phyloP scores from a whole-genome alignment of 2,888 invertebrate species.

The Xylota segnis region DNA sequence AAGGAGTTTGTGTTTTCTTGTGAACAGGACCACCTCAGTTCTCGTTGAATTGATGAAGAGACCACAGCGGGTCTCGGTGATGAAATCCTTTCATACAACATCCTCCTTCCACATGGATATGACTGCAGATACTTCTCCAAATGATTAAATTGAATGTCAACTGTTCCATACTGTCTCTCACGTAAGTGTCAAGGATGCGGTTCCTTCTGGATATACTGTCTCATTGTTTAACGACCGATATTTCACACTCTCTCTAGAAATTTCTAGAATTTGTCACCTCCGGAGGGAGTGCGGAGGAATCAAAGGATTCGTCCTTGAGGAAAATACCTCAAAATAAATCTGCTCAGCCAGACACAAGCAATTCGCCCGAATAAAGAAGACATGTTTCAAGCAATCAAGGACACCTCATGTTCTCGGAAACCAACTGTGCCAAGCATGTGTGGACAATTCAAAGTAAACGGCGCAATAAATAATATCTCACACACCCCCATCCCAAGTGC shows the following conservation, averaged over 20 bases:
- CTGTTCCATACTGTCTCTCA: background rate
- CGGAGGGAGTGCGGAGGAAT: background rate
- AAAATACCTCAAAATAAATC: constrained; percentile 17
- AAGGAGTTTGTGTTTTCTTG: too few relatives aligned
- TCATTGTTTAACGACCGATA: background rate
- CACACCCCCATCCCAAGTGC: background rate
- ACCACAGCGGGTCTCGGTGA: too few relatives aligned
- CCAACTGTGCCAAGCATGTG: constrained; percentile 12
- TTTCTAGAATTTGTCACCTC: constrained; percentile 1
- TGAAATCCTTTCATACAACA: too few relatives aligned
- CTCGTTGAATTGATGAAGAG: too few relatives aligned
- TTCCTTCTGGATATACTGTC: background rate
- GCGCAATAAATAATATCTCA: constrained; percentile 31
- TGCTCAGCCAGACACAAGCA: constrained; percentile 28
- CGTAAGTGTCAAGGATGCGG: background rate
- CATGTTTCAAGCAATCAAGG: constrained; percentile 9
- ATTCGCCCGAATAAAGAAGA: constrained; percentile 31
- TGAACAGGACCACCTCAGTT: too few relatives aligned
- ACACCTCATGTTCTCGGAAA: background rate
- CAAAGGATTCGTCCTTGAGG: constrained; percentile 8
- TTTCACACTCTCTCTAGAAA: background rate
- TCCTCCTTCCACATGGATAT: background rate
- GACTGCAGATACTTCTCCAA: background rate
- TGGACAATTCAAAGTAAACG: constrained; percentile 37
- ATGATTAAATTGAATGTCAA: background rate